These are phyloP conservation scores for Dascillus cervinus DNA, from an alignment of 2,888 invertebrate species.

Conservation along the genomic window DNA sequence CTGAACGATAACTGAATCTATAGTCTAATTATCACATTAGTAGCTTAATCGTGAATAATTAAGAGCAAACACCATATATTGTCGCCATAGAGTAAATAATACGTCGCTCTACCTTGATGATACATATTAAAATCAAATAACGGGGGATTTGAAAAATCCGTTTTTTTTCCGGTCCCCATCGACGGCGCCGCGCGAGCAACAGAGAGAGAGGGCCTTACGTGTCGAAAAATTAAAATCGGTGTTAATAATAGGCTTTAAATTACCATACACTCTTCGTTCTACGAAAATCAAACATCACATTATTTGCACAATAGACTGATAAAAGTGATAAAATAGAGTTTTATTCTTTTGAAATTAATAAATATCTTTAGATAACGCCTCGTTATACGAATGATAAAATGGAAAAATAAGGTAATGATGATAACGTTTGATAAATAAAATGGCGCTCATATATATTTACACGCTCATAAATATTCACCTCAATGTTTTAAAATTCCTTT, in stretches of 20 bases:
- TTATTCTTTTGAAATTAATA: slow-evolving; percentile 19
- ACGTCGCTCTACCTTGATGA: background rate
- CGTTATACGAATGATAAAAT: slow-evolving; percentile 13
- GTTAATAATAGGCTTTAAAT: slow-evolving; percentile 16
- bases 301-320: slow-evolving; percentile 13
- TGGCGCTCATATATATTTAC: no score
- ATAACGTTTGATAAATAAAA: background rate
- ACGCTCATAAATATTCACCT: no score
- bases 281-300: slow-evolving; percentile 16
- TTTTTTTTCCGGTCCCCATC: background rate
- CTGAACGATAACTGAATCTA: slow-evolving; percentile 16
- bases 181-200: background rate
- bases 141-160: no score
- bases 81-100: slow-evolving; percentile 17
- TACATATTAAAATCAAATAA: background rate
- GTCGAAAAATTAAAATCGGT: slow-evolving; percentile 4
- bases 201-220: slow-evolving; percentile 4
- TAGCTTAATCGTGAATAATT: slow-evolving; percentile 16
- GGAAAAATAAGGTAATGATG: background rate
- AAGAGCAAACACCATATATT: slow-evolving; percentile 11
- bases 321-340: no score
- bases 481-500: no score
- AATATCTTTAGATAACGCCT: slow-evolving; percentile 21
- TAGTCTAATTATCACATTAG: slow-evolving; percentile 15
- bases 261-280: slow-evolving; percentile 14